Evolutionary conservation across 2,113 vertebrate genomes (phyloP).

Genomic region (Suncus etruscus): DNA sequence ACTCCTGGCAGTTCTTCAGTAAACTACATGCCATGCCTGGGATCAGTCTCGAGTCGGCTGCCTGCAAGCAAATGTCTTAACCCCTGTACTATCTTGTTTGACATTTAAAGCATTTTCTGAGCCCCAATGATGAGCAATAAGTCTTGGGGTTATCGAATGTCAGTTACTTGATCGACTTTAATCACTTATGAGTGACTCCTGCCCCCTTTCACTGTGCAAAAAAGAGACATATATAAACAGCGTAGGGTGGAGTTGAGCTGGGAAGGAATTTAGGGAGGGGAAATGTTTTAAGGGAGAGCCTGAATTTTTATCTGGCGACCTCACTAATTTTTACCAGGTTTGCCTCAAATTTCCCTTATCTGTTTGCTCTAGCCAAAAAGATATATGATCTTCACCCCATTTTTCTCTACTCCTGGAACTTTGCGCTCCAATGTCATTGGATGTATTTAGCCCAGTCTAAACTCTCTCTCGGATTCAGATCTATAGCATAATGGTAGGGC

Average conservation of each 20-base stretch:
- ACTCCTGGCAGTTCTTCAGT: too few species aligned
- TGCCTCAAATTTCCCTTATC: neutral
- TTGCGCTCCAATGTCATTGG: neutral
- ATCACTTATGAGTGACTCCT: slow-evolving; percentile 31
- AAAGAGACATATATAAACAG: slow-evolving; percentile 5
- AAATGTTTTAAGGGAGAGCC: slow-evolving; percentile 35
- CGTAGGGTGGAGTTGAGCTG: slow-evolving; percentile 41
- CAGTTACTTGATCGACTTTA: slow-evolving; percentile 10
- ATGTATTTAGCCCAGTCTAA: neutral
- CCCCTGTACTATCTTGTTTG: too few species aligned
- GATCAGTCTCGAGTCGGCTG: too few species aligned
- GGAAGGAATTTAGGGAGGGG: slow-evolving; percentile 68
- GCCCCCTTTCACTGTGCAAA: neutral
- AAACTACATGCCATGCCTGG: too few species aligned
- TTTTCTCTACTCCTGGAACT: neutral
- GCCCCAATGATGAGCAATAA: slow-evolving; percentile 54
- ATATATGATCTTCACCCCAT: neutral
- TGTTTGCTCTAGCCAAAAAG: neutral
- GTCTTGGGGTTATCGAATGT: slow-evolving; percentile 24
- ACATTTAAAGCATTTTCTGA: slow-evolving; percentile 32
- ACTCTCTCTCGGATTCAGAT: neutral
- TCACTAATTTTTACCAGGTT: neutral
- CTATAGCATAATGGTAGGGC: too few species aligned
- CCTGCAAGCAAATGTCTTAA: too few species aligned
- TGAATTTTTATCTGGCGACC: slow-evolving; percentile 14